Evolutionary conservation across 2,888 invertebrate species (phyloP), one percentile per base, ranked within the genome.

Genomic region (Callinectes sapidus): DNA sequence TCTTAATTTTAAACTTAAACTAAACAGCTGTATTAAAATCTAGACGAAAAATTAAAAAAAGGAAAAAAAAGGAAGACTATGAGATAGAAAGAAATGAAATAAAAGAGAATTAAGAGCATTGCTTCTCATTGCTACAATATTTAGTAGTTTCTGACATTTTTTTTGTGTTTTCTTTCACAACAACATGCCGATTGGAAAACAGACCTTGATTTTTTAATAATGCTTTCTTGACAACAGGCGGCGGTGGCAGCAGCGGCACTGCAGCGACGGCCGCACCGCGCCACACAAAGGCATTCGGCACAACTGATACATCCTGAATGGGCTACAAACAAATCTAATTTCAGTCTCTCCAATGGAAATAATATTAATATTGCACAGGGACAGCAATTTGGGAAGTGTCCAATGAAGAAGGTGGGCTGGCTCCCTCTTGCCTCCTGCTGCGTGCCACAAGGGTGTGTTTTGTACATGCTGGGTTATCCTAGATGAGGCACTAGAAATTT

Each of bases 401-500:
- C 28, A 86, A 87, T 86, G 16, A 28, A 91, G 85, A 87, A 61
- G 28, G 81, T 81, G 16, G 28, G 81, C 81, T 81, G 28, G 81
- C 81, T 81, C 77, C 85, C 85, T 86, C 87, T 86, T 92, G 92
- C 92, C 92, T 89, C 89, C 92, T 89, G 81, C 86, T 81, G 61
- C 71, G 92, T 92, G 92, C 90, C 92, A 88, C 90, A 92, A 87
- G 81, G 77, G 66, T 89, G 89, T 91, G 87, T 91, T 93, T 93
- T 93, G 93, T 93, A 93, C 93, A 93, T 93, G 91, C 93, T 91
- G 85, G 90, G 91, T 93, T 91, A 89, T 90, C 93, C 90, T 91
- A 93, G 87, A 90, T 90, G 93, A 93, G 93, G 93, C 93, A 93
- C 93, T 93, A 93, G 89, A 90, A 89, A 86, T 91, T 93, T 93